A percentile compares a stretch with the other conserved stretches of the same genome.
phyloP scores from a whole-genome alignment of 2,113 vertebrate species.

The Halichoeres trimaculatus region DNA sequence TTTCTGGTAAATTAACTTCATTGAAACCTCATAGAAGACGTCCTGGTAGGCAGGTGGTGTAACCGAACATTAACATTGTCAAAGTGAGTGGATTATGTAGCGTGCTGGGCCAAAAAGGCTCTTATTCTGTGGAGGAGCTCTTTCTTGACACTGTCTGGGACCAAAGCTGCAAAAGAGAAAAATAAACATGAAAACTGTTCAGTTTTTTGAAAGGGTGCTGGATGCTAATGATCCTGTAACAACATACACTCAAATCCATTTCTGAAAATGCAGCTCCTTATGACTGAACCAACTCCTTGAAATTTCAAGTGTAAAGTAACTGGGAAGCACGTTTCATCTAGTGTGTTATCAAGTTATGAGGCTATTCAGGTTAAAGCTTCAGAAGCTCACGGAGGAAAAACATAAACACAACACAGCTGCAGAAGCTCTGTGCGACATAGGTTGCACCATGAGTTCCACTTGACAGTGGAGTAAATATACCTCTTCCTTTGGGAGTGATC shows the following conservation, averaged over 20 bases:
- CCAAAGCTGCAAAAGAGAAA: constrained; percentile 87
- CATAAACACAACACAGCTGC: neutral
- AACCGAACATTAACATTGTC: neutral
- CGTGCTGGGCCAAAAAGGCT: constrained; percentile 94
- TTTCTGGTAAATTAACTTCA: neutral
- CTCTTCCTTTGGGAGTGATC: constrained; percentile 99
- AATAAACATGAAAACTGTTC: neutral
- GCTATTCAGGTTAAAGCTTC: too few species aligned
- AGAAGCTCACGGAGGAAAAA: too few species aligned
- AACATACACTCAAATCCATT: neutral
- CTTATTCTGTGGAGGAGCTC: constrained; percentile 98
- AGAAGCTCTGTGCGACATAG: neutral
- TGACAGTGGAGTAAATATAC: constrained; percentile 75
- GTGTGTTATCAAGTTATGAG: too few species aligned
- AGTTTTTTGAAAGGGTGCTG: neutral
- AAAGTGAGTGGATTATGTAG: constrained; percentile 78
- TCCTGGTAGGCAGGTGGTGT: constrained; percentile 18
- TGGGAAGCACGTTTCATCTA: neutral
- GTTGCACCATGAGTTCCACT: neutral
- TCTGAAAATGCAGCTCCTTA: neutral
- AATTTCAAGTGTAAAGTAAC: neutral
- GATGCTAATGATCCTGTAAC: neutral
- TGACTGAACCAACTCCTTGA: neutral
- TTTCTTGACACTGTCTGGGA: constrained; percentile 99
- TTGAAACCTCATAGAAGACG: constrained; percentile 15